phyloP scores from a whole-genome alignment of 2,113 vertebrate species.

The Oreotragus oreotragus region DNA sequence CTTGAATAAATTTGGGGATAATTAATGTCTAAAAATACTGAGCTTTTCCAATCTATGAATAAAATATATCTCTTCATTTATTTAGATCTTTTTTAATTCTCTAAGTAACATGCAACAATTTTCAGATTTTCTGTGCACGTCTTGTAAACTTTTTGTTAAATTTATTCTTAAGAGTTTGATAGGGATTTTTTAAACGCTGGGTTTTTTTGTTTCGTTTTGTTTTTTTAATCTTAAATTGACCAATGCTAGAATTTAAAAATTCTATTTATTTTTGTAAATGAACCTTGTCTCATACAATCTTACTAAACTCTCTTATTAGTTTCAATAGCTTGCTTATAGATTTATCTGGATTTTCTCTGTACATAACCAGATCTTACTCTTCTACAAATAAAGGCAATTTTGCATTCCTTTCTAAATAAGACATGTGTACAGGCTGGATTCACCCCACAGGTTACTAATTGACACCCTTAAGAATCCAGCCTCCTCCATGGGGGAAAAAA shows the following conservation, averaged over 20 bases:
- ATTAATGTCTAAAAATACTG: conserved; percentile 36
- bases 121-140: background rate
- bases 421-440: background rate
- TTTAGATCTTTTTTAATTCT: background rate
- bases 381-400: background rate
- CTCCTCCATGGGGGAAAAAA: background rate
- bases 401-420: background rate
- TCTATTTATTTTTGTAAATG: background rate
- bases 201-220: background rate
- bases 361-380: background rate
- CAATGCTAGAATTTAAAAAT: background rate
- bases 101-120: background rate
- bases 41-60: background rate
- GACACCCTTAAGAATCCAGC: background rate
- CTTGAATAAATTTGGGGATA: conserved; percentile 27
- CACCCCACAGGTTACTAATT: background rate
- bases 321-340: background rate
- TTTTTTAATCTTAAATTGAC: background rate
- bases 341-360: background rate
- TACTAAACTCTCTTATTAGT: background rate
- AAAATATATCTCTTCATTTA: background rate
- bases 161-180: background rate
- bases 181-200: background rate
- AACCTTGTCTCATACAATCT: background rate
- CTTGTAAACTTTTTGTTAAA: background rate